A percentile compares a stretch with the other conserved stretches of the same genome.
Conservation (phyloP, 2,797 vertebrate genomes). For the Sebastes taczanowskii region DNA sequence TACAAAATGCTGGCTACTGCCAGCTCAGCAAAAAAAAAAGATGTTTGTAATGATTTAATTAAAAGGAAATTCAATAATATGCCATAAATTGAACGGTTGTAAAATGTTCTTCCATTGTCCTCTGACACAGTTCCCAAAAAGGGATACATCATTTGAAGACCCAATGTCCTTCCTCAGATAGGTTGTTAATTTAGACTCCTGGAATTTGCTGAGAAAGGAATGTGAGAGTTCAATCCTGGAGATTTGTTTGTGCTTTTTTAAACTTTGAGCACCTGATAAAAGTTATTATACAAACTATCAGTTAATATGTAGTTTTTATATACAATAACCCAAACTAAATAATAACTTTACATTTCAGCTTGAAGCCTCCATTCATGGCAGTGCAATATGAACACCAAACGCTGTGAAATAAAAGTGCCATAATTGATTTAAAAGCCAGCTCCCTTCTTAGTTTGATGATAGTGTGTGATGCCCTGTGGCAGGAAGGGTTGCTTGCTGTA, state of each 20-base stretch:
- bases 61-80: too few relatives aligned
- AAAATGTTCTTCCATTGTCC: too few relatives aligned
- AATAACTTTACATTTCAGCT: background rate
- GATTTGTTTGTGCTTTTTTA: background rate
- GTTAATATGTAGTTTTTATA: background rate
- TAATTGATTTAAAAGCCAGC: conserved; percentile 1
- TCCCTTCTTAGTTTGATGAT: background rate
- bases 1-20: too few relatives aligned
- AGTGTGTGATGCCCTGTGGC: background rate
- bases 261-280: background rate
- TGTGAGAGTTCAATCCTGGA: too few relatives aligned
- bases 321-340: background rate
- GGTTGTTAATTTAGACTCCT: too few relatives aligned
- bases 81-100: fast-evolving
- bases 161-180: too few relatives aligned
- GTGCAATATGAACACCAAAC: background rate
- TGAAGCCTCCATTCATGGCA: background rate
- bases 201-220: too few relatives aligned
- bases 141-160: too few relatives aligned
- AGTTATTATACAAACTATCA: background rate
- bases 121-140: too few relatives aligned
- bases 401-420: background rate
- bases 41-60: too few relatives aligned
- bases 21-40: background rate
- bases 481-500: background rate